Conservation (phyloP, 2,888 invertebrate species). For the Athalia cordata region DNA sequence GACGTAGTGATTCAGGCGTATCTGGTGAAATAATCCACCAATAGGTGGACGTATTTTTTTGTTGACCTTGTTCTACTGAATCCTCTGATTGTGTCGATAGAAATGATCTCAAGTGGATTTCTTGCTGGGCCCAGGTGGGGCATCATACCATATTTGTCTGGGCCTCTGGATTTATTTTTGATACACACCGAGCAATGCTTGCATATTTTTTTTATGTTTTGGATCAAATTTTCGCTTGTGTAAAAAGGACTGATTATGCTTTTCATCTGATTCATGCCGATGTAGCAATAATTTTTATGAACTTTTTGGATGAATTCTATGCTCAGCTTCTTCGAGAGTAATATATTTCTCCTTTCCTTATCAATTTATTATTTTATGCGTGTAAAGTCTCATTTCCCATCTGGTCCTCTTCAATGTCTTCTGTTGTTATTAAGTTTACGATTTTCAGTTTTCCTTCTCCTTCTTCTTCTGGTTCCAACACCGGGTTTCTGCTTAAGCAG, state of each 20-base stretch:
- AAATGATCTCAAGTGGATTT: slow-evolving; percentile 52
- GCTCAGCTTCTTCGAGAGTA: slow-evolving; percentile 44
- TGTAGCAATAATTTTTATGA: slow-evolving; percentile 46
- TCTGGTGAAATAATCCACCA: slow-evolving; percentile 51
- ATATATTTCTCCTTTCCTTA: slow-evolving; percentile 32
- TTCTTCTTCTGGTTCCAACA: slow-evolving; percentile 51
- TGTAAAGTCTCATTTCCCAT: slow-evolving; percentile 41
- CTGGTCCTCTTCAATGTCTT: slow-evolving; percentile 50
- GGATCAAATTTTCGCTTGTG: slow-evolving; percentile 37
- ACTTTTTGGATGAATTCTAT: slow-evolving; percentile 44
- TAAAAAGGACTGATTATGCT: slow-evolving; percentile 44
- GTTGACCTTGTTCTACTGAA: slow-evolving; percentile 52
- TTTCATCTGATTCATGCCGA: slow-evolving; percentile 46
- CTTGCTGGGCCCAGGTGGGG: slow-evolving; percentile 52
- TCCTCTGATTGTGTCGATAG: slow-evolving; percentile 53
- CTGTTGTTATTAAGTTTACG: slow-evolving; percentile 49
- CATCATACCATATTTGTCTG: slow-evolving; percentile 47
- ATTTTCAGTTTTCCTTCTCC: slow-evolving; percentile 48
- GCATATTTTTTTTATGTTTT: slow-evolving; percentile 46
- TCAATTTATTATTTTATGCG: background rate
- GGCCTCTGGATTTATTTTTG: slow-evolving; percentile 52
- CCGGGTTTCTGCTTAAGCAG: slow-evolving; percentile 51
- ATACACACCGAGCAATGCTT: slow-evolving; percentile 43
- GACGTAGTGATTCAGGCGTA: slow-evolving; percentile 46
- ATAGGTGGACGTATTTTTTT: slow-evolving; percentile 53